A percentile compares a stretch with the other conserved stretches of the same genome.
These are phyloP conservation scores for Pollenia labialis DNA, from an alignment of 2,888 invertebrate genomes.

Conservation along the genomic window DNA sequence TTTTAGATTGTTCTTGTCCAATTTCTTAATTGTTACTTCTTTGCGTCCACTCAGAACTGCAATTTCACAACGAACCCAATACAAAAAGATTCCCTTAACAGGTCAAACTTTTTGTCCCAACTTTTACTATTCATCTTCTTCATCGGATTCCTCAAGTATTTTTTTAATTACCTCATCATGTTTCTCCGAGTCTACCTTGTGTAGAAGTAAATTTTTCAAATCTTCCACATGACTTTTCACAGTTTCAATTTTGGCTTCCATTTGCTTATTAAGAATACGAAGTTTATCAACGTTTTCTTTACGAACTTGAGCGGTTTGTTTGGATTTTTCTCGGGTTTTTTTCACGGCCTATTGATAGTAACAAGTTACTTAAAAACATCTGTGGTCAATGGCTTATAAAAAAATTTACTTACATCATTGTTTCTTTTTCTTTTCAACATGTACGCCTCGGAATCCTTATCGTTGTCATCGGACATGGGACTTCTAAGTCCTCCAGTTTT, in stretches of 20 bases:
- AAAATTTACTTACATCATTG: conserved; percentile 80
- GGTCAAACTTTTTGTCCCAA: background rate
- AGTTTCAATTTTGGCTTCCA: conserved; percentile 78
- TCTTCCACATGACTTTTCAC: conserved; percentile 78
- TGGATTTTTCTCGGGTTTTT: conserved; percentile 82
- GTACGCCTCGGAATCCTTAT: conserved; percentile 79
- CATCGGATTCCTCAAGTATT: conserved; percentile 78
- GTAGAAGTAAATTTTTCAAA: conserved; percentile 78
- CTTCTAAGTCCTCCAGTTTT: conserved; percentile 77
- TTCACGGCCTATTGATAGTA: conserved; percentile 80
- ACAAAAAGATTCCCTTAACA: too few species aligned
- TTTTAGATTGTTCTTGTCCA: too few species aligned
- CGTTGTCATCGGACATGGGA: conserved; percentile 78
- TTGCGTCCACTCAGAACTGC: background rate
- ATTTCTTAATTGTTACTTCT: background rate
- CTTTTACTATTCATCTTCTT: conserved; percentile 72
- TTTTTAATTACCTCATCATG: conserved; percentile 78
- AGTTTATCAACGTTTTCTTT: conserved; percentile 80
- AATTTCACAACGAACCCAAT: too few species aligned
- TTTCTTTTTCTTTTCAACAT: conserved; percentile 82
- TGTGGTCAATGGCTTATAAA: background rate
- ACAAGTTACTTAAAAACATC: background rate
- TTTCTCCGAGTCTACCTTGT: conserved; percentile 77
- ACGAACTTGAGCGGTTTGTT: conserved; percentile 81
- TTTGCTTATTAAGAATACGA: conserved; percentile 77